These are phyloP conservation scores for Muscidifurax raptorellus DNA, from an alignment of 1,140 invertebrate species.

Conservation along the genomic window DNA sequence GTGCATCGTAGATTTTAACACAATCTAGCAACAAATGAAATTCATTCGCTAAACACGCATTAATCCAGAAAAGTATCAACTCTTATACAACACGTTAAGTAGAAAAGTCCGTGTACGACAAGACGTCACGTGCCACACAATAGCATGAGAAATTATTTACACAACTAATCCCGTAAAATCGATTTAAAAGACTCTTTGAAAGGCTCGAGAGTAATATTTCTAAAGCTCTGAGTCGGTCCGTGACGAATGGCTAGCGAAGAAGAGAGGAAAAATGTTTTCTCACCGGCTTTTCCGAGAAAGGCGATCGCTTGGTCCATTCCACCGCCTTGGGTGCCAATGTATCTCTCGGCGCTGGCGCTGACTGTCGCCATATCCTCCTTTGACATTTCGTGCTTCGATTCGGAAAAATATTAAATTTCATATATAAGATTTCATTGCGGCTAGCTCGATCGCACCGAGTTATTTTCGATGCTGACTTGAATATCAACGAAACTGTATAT, in stretches of 20 bases:
- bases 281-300: slow-evolving; percentile 91
- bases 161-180: not conserved
- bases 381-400: slow-evolving; percentile 71
- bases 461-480: too few species aligned
- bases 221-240: not conserved
- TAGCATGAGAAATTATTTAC: not conserved
- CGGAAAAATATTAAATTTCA: slow-evolving; percentile 18
- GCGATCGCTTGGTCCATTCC: slow-evolving; percentile 99
- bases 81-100: too few species aligned
- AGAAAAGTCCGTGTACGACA: too few species aligned
- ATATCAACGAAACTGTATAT: too few species aligned
- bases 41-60: too few species aligned
- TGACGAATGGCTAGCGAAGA: not conserved
- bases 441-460: too few species aligned
- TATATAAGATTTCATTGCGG: not conserved
- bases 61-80: too few species aligned
- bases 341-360: slow-evolving; percentile 92
- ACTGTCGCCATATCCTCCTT: slow-evolving; percentile 89
- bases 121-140: too few species aligned
- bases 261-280: slow-evolving; percentile 44
- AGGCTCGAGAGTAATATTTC: not conserved
- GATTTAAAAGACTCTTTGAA: not conserved
- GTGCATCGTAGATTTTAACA: too few species aligned
- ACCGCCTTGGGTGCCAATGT: slow-evolving; percentile 96
- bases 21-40: too few species aligned